These are phyloP conservation scores for Autographa gamma DNA, from an alignment of 2,888 invertebrate species.

Conservation along the genomic window DNA sequence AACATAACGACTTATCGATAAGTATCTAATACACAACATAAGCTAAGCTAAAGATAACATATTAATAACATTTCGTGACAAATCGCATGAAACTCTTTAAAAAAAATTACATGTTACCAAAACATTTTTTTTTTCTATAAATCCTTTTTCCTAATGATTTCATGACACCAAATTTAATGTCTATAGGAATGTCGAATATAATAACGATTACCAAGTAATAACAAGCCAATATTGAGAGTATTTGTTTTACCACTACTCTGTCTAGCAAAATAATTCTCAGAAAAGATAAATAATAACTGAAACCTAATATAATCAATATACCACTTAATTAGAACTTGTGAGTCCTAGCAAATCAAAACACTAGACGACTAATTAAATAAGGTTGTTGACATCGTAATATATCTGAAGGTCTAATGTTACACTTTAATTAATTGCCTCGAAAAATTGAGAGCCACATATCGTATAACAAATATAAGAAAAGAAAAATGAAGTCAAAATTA, in stretches of 20 bases:
- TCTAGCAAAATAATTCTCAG: background rate
- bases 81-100: background rate
- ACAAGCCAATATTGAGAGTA: background rate
- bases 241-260: background rate
- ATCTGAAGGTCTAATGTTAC: background rate
- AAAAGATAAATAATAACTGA: constrained; percentile 4
- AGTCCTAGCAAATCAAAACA: background rate
- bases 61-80: background rate
- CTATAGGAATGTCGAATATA: background rate
- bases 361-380: background rate
- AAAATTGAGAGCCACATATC: background rate
- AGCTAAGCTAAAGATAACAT: constrained; percentile 15
- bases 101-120: no score
- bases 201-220: no score
- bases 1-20: constrained; percentile 5
- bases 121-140: no score
- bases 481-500: background rate
- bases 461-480: background rate
- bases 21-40: background rate
- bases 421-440: background rate
- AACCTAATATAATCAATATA: constrained; percentile 4
- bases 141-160: no score
- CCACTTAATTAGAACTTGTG: background rate
- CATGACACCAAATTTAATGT: no score
- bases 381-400: constrained; percentile 1